Base-by-base conservation (phyloP, 2,888 invertebrate species). In the Parelbella ahira region DNA sequence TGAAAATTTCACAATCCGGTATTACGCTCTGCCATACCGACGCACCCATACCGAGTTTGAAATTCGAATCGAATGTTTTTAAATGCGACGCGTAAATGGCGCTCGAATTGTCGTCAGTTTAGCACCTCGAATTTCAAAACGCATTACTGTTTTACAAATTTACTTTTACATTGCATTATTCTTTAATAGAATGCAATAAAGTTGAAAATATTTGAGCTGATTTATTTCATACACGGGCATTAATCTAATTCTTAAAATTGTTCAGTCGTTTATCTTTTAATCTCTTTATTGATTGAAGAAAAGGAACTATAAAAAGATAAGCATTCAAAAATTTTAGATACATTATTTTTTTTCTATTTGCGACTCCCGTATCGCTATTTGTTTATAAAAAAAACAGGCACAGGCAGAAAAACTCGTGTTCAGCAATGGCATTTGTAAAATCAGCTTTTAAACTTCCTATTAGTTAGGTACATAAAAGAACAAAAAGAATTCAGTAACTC, bases 61-160 rank as follows among this genome's bases (percentile, higher is more conserved):
- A 84, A 86, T 81, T 54, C 55, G 82, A 86, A 70, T 70, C 81
- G 68, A 71, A 77, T 81, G 82, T 83, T 84, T 83, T 79, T 75
- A 68, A 82, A 77, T 58, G 66, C 59, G 53, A 63, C 58, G 56
- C 67, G 51, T 63, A 66, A 15, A 76, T 68, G 63, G 63, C 56
- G 60, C 61, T 68, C 60, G 63, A 68, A 77, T 82, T 73, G 77
- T 78, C 69, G 58, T 56, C 68, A 65, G 62, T 64, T 78, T 71
- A 65, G 59, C 74, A 69, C 74, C 63, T 73, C 68, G 48, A 50
- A 58, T 70, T 75, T 57, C 67, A 61, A 66, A 68, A 63, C 56
- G 62, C 51, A 56, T 54, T 57, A 49, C 36, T 28, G 7, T 43
- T 53, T 55, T 37, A 43, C 50, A 48, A 47, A 47, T 7, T 24